phyloP scores from a whole-genome alignment of 2,797 vertebrate species.

The Darevskia nairensis region DNA sequence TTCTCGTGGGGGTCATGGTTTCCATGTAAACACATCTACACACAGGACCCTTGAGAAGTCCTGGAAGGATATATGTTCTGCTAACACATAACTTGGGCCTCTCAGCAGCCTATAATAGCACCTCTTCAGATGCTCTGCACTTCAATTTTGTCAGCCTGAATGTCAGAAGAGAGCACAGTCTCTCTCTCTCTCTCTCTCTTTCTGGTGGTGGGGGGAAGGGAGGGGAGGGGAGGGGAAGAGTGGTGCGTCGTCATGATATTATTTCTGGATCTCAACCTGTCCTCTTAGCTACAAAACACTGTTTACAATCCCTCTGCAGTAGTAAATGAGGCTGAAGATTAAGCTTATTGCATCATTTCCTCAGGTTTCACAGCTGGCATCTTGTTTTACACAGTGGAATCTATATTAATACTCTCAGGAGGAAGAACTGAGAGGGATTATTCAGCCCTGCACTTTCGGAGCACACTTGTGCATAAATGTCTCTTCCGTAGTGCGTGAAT shows the following conservation, averaged over 20 bases:
- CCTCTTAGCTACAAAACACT: constrained; percentile 43
- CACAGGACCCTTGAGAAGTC: constrained; percentile 47
- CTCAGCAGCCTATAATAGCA: constrained; percentile 61
- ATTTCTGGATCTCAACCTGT: constrained; percentile 49
- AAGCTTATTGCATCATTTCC: not conserved
- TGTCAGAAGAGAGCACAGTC: not conserved
- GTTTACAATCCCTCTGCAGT: constrained; percentile 47
- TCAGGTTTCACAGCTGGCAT: constrained; percentile 35
- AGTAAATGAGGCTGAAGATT: constrained; percentile 34
- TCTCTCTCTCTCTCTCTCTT: too few species aligned
- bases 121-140: constrained; percentile 29
- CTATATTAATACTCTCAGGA: constrained; percentile 10
- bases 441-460: not conserved
- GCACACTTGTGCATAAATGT: not conserved
- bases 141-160: constrained; percentile 53
- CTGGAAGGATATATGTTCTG: constrained; percentile 58
- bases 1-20: constrained; percentile 58
- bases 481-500: not conserved
- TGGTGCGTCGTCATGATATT: constrained; percentile 8
- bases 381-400: constrained; percentile 9
- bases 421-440: not conserved
- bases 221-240: not conserved
- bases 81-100: constrained; percentile 42
- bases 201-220: too few species aligned
- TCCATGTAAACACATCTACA: constrained; percentile 61